A percentile compares a stretch with the other conserved stretches of the same genome.
Conservation (phyloP, 2,888 invertebrate species). For the Bhutanitis thaidina region DNA sequence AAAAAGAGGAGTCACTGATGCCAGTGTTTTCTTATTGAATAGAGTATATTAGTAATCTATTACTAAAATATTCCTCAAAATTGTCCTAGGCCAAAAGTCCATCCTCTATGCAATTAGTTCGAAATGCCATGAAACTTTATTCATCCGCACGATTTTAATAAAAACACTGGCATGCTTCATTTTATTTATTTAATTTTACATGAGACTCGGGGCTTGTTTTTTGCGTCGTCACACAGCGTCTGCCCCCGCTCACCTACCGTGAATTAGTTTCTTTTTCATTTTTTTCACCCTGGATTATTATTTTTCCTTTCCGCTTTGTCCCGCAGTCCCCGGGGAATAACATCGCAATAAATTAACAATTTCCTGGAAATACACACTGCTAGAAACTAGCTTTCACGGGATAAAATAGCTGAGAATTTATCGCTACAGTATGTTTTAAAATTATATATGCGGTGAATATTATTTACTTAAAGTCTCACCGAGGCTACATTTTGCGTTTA, state of each 20-base stretch:
- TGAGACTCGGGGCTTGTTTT: background rate
- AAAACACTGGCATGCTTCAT: conserved; percentile 6
- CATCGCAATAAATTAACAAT: conserved; percentile 30
- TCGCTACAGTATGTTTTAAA: background rate
- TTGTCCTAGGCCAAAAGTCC: too few species aligned
- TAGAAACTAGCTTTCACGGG: conserved; percentile 19
- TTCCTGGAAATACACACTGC: conserved; percentile 27
- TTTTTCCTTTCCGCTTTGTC: conserved; percentile 22
- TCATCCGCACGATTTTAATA: background rate
- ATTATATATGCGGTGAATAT: background rate
- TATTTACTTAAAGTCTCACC: too few species aligned
- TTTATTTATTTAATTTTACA: conserved; percentile 18
- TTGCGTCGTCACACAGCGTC: conserved; percentile 5
- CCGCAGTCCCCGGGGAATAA: conserved; percentile 32
- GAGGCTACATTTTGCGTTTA: too few species aligned
- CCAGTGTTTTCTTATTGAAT: too few species aligned
- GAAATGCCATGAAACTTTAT: background rate
- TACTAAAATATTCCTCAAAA: too few species aligned
- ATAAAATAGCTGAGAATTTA: conserved; percentile 20
- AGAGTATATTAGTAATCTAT: too few species aligned
- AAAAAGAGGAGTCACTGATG: too few species aligned
- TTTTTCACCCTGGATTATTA: conserved; percentile 23
- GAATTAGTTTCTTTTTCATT: conserved; percentile 20
- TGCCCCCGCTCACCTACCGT: conserved; percentile 11
- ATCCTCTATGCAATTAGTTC: too few species aligned